Base-by-base conservation (phyloP, 2,113 vertebrate genomes). In the Campylomormyrus tamandua region DNA sequence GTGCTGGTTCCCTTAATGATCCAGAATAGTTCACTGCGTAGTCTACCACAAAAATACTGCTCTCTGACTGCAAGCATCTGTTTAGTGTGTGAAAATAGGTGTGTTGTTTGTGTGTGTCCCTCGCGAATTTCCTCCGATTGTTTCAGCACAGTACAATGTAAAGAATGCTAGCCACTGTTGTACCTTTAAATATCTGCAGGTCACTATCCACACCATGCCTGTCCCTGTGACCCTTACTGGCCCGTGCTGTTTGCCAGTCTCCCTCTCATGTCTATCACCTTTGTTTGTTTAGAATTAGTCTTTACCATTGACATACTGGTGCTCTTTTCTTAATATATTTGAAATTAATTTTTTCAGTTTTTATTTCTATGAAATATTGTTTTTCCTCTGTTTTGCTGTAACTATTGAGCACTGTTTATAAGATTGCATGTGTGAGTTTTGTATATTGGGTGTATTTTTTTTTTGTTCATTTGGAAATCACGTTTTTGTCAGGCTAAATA, bases 71-170 rank as follows among this genome's bases (percentile, higher is more conserved):
- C 83, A 48, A 42, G 42, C 39, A 48, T 42, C 74, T 39, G 74
- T 80, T 80, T 17, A 19, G 35, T 42, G 31, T 74, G 35, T 77
- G 35, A 84, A 84, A 84, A 70, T 70, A 39, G 31, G 74, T 42
- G 74, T 77, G 74, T 5, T 80, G 66, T 50, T 49, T 52, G 24
- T 21, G 46, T 27, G 46, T 21, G 17, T 9, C 24, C 15, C 4
- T 62, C 19, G 35, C 52, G 58, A 50, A 39, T 56, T 83, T 48
- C 31, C 89, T 53, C 7, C 49, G 45, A 89, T 53, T 90, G 48
- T 91, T 56, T 91, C 89, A 91, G 83, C 70, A 42, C 45, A 62
- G 74, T 42, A 87, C 77, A 89, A 91, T 90, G 89, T 85, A 5
- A 48, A 87, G 58, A 90, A 91, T 91, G 89, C 24, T 89, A 91